Evolutionary conservation across 1,140 invertebrate genomes (phyloP).

Genomic region (Zaprionus gabonicus): DNA sequence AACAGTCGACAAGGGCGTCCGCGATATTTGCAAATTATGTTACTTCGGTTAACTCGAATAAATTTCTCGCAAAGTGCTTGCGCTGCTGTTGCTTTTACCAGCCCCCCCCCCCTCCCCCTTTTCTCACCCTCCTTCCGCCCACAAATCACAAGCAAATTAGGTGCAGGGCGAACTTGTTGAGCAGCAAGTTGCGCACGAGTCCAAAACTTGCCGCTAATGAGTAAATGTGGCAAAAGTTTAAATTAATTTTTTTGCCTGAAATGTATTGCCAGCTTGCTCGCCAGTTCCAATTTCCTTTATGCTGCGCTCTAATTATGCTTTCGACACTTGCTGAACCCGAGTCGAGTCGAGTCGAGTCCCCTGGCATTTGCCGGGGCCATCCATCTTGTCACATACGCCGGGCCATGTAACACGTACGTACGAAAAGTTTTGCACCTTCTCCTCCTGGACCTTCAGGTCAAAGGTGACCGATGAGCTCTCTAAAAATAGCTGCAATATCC

Average conservation of each 20-base stretch:
- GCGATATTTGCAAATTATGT: constrained; percentile 75
- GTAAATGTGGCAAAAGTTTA: constrained; percentile 81
- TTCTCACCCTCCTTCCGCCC: constrained; percentile 18
- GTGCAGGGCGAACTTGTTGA: constrained; percentile 73
- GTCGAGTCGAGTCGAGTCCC: not conserved
- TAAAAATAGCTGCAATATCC: constrained; percentile 4
- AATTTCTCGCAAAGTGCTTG: constrained; percentile 58
- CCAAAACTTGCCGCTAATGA: constrained; percentile 74
- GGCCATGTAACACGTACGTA: constrained; percentile 2
- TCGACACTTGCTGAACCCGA: constrained; percentile 51
- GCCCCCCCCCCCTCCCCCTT: not conserved
- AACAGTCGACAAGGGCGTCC: constrained; percentile 38
- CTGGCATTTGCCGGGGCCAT: constrained; percentile 10
- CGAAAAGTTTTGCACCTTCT: constrained; percentile 25
- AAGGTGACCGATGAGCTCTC: constrained; percentile 23
- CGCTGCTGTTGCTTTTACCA: not conserved
- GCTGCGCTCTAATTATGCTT: constrained; percentile 57
- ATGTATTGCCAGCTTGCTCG: constrained; percentile 48
- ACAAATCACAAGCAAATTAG: constrained; percentile 78
- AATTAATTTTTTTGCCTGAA: constrained; percentile 69
- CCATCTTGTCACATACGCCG: constrained; percentile 16
- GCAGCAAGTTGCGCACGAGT: constrained; percentile 50
- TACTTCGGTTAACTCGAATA: constrained; percentile 75
- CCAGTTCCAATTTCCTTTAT: constrained; percentile 63
- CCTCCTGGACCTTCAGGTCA: constrained; percentile 16